These are phyloP conservation scores for Pygocentrus nattereri DNA, from an alignment of 2,797 vertebrate species.

Conservation along the genomic window DNA sequence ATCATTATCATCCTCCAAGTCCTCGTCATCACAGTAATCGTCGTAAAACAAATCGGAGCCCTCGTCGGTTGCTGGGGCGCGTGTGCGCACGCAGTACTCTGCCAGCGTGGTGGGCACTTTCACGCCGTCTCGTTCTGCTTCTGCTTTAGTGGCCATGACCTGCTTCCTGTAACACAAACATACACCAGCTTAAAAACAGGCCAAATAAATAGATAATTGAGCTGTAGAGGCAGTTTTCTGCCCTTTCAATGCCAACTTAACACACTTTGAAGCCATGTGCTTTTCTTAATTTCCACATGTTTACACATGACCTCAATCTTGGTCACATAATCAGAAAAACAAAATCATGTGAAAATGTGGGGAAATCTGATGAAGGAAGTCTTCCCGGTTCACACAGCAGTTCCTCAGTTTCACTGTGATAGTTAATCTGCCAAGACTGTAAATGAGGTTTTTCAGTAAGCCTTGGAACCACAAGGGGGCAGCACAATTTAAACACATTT, in stretches of 20 bases:
- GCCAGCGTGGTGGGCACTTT: conserved; percentile 95
- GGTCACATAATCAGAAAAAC: not conserved
- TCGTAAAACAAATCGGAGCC: conserved; percentile 95
- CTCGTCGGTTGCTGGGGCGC: conserved; percentile 87
- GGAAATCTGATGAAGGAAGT: conserved; percentile 20
- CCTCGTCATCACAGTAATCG: conserved; percentile 92
- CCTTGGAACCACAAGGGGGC: conserved; percentile 49
- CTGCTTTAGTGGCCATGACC: conserved; percentile 91
- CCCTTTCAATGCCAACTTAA: not conserved
- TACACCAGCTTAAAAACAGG: not conserved
- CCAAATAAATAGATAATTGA: too few species aligned
- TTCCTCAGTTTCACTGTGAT: conserved; percentile 8
- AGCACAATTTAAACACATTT: not conserved
- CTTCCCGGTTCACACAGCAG: not conserved
- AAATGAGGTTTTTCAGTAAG: not conserved
- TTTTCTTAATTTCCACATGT: not conserved
- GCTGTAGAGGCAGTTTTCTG: not conserved
- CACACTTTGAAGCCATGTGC: too few species aligned
- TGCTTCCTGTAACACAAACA: conserved; percentile 84
- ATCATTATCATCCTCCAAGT: conserved; percentile 84
- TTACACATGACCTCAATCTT: not conserved
- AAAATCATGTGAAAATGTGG: not conserved
- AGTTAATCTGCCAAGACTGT: not conserved
- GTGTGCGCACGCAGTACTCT: conserved; percentile 94
- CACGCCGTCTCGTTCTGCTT: conserved; percentile 91